Base-by-base conservation (phyloP, 2,888 invertebrate genomes). In the Agriopis aurantiaria region DNA sequence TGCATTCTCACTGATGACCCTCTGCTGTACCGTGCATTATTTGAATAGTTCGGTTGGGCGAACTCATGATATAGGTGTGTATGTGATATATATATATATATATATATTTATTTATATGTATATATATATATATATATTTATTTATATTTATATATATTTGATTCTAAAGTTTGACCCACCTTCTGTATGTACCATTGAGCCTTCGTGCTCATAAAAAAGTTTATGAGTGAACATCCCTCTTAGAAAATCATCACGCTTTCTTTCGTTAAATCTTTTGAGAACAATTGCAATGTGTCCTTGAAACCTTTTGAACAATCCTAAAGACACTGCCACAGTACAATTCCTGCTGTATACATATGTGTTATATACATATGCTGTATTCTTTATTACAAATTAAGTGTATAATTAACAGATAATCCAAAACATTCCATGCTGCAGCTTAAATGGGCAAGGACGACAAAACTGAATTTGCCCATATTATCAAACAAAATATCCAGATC, bases 271-370 rank as follows among this genome's bases (percentile, higher is more conserved):
- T 58, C 75, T 72, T 45, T 71, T 75, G 0, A 82, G 79, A 8
- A 82, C 85, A 56, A 79, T 75, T 63, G 76, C 71, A 33, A 88
- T 75, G 58, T 82, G 76, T 0, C 59, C 11, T 2, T 75, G 52
- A 9, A 88, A 74, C 66, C 67, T 81, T 0, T 51, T 56, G 0
- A 77, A 76, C 14, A 88, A 51, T 55, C 75, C 83, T 0, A 74
- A 71, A 51, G 65, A 79, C 0, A 95, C 84, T 7, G 79, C 80
- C 2, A 73, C 73, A 0, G 94, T 84, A 52, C 95, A 82, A 78
- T 96, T 96, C 63, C 92, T 89, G 60, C 83, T 88, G 53, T 95
- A 23, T 23, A 23, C 17, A 23, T 23, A 23, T n/a, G n/a, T n/a
- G n/a, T n/a, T n/a, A n/a, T n/a, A n/a, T n/a, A n/a, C n/a, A n/a